Evolutionary conservation across 2,888 invertebrate genomes (phyloP).

Genomic region (Platypus cylindrus): DNA sequence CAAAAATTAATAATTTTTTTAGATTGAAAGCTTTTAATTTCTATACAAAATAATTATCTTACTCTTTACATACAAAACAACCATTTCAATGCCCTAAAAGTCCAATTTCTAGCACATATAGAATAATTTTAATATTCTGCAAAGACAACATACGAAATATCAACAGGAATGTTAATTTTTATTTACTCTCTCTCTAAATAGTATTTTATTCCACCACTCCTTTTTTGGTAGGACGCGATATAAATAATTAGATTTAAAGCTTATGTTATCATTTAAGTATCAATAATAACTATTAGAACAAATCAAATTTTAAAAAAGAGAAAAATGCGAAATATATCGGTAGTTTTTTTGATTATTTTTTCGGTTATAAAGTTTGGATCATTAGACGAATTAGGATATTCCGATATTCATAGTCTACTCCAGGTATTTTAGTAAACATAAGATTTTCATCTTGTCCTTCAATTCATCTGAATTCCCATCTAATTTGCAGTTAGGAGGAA

Average conservation of each 20-base stretch:
- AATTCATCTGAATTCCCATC: not conserved
- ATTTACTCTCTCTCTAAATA: slow-evolving; percentile 11
- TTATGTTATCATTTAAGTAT: slow-evolving; percentile 9
- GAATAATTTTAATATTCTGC: slow-evolving; percentile 9
- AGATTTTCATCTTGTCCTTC: no score
- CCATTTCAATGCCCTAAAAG: slow-evolving; percentile 8
- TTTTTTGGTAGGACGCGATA: slow-evolving; percentile 10
- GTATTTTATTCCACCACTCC: slow-evolving; percentile 14
- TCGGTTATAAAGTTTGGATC: slow-evolving; percentile 1
- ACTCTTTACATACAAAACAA: slow-evolving; percentile 8
- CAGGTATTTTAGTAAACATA: no score
- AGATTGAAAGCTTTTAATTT: slow-evolving; percentile 8
- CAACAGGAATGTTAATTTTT: slow-evolving; percentile 4
- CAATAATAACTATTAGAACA: slow-evolving; percentile 1
- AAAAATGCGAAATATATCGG: slow-evolving; percentile 9
- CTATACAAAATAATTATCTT: slow-evolving; percentile 3
- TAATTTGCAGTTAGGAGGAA: slow-evolving; percentile 16
- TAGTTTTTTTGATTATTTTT: slow-evolving; percentile 5
- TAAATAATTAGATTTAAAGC: slow-evolving; percentile 14
- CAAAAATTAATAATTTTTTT: no score
- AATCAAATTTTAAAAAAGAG: no score
- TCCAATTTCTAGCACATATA: slow-evolving; percentile 8
- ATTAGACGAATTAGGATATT: slow-evolving; percentile 6
- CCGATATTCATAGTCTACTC: slow-evolving; percentile 10
- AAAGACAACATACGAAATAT: slow-evolving; percentile 4